Conservation (phyloP, 2,797 vertebrate genomes). For the Schizopygopsis malacanthus region DNA sequence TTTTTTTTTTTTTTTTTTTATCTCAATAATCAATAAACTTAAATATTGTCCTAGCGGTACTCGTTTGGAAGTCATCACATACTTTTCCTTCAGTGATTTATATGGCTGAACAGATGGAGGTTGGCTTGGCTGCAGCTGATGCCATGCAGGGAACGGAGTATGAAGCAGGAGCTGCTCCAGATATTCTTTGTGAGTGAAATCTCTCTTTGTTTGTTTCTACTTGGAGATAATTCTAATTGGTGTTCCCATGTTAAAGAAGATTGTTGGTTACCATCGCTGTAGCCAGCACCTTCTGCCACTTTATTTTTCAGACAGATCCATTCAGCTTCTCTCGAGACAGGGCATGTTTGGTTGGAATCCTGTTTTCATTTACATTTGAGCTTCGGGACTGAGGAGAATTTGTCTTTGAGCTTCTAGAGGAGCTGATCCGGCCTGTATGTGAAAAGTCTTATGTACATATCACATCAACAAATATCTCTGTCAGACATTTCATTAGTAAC, state of each 20-base stretch:
- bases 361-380: conserved; percentile 81
- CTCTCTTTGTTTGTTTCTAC: not conserved
- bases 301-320: conserved; percentile 68
- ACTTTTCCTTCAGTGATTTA: conserved; percentile 14
- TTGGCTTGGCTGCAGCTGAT: conserved; percentile 78
- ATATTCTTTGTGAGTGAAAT: conserved; percentile 79
- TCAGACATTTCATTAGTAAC: conserved; percentile 5
- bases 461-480: not conserved
- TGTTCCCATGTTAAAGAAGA: conserved; percentile 5
- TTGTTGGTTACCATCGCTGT: not conserved
- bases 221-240: not conserved
- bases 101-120: conserved; percentile 70
- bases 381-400: conserved; percentile 75
- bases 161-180: conserved; percentile 76
- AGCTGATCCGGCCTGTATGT: conserved; percentile 59
- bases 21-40: not conserved
- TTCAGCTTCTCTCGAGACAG: conserved; percentile 82
- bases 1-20: not conserved
- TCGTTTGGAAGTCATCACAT: not conserved
- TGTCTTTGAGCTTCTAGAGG: conserved; percentile 72
- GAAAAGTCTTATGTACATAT: not conserved
- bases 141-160: conserved; percentile 80
- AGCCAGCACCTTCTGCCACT: not conserved
- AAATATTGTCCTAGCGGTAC: not conserved
- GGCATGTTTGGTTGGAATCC: conserved; percentile 75